phyloP scores from a whole-genome alignment of 1,140 invertebrate species.

The Theocolax elegans region DNA sequence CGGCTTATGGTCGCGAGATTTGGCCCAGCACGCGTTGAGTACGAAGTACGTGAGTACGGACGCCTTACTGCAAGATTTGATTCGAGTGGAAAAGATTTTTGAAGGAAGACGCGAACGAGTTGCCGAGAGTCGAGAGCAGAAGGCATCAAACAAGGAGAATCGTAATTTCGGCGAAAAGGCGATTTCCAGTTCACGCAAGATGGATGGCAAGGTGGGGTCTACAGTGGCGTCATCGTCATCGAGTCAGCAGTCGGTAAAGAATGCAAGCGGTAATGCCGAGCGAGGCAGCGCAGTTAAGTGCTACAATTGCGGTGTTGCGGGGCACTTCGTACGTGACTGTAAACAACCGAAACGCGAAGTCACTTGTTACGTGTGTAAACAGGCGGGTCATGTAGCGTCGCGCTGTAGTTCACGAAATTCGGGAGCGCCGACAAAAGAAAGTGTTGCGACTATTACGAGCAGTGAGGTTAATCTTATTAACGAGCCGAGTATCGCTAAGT shows the following conservation, averaged over 20 bases:
- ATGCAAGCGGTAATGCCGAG: not conserved
- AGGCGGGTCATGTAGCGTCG: constrained; percentile 20
- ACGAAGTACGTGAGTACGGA: not conserved
- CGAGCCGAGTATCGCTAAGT: not conserved
- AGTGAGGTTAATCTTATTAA: constrained; percentile 11
- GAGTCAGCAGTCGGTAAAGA: too few species aligned
- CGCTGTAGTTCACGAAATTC: constrained; percentile 20
- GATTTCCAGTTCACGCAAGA: too few species aligned
- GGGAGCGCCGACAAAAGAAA: too few species aligned
- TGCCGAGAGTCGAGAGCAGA: too few species aligned
- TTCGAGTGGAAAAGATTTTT: too few species aligned
- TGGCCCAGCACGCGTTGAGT: not conserved
- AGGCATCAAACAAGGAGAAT: too few species aligned
- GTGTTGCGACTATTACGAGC: constrained; percentile 1
- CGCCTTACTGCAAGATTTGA: not conserved
- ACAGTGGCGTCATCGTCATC: too few species aligned
- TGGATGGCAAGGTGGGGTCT: too few species aligned
- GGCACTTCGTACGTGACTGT: constrained; percentile 30
- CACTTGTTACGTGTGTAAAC: constrained; percentile 15
- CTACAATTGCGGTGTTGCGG: constrained; percentile 19
- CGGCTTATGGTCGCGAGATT: constrained; percentile 4
- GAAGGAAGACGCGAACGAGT: too few species aligned
- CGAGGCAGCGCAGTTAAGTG: not conserved
- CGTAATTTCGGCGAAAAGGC: too few species aligned
- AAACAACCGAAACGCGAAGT: not conserved